These are phyloP conservation scores for Brachionus paranguensis DNA, from an alignment of 1,140 invertebrate genomes.

Conservation along the genomic window DNA sequence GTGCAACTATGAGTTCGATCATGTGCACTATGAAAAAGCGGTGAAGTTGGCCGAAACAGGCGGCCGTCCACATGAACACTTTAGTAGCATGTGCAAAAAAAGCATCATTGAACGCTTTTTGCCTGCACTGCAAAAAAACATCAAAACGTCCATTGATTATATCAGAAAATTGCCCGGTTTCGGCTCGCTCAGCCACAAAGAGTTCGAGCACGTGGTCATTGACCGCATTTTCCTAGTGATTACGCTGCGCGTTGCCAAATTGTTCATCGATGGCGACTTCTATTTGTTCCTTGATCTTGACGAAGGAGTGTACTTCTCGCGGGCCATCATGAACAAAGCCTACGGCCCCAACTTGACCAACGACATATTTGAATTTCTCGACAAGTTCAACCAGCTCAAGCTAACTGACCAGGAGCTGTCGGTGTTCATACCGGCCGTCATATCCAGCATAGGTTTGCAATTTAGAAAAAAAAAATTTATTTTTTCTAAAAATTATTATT, in stretches of 20 bases:
- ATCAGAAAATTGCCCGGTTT: not conserved
- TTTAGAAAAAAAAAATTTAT: not conserved
- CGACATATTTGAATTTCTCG: not conserved
- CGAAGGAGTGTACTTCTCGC: not conserved
- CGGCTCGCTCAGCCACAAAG: not conserved
- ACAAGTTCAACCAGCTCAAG: not conserved
- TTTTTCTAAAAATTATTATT: not conserved
- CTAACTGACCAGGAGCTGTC: constrained; percentile 8
- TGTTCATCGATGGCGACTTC: not conserved
- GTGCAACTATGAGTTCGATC: not conserved
- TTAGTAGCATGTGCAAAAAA: not conserved
- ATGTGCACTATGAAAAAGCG: not conserved
- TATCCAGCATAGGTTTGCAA: not conserved
- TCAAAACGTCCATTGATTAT: not conserved
- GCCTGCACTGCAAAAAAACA: not conserved
- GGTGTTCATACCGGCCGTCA: not conserved
- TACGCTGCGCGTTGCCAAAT: not conserved
- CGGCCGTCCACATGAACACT: not conserved
- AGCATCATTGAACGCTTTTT: not conserved
- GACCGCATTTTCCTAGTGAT: not conserved
- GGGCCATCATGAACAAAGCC: not conserved
- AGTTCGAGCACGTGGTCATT: not conserved
- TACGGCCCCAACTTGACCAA: not conserved
- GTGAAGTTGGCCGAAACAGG: too few relatives aligned
- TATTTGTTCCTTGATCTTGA: constrained; percentile 3